Percentiles rank a stretch among this genome's conserved stretches.
Conservation (phyloP, 2,888 invertebrate genomes). For the Cistogaster globosa region DNA sequence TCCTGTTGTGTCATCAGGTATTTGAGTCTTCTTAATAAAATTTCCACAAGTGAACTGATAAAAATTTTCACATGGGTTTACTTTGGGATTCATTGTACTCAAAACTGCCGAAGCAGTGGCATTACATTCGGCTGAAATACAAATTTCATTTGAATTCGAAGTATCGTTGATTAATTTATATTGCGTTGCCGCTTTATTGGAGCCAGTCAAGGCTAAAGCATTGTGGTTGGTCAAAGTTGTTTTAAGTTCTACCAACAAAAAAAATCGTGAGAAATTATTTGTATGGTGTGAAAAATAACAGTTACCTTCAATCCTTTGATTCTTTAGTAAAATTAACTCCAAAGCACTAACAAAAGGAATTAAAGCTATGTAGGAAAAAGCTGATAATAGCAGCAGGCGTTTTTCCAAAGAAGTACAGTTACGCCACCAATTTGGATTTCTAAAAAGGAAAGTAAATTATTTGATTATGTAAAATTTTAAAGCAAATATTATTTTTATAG, state of each 20-base stretch:
- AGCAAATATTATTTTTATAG: too few relatives aligned
- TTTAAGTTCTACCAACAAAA: constrained; percentile 69
- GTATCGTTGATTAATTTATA: constrained; percentile 70
- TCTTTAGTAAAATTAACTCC: constrained; percentile 84
- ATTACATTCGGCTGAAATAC: constrained; percentile 90
- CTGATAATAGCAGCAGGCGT: constrained; percentile 86
- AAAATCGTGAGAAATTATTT: not conserved
- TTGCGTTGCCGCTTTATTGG: constrained; percentile 75
- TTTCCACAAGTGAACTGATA: constrained; percentile 90
- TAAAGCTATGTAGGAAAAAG: constrained; percentile 85
- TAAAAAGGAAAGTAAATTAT: constrained; percentile 79
- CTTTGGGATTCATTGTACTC: constrained; percentile 86
- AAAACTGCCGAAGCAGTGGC: constrained; percentile 88
- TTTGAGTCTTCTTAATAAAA: constrained; percentile 87
- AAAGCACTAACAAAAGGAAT: constrained; percentile 86
- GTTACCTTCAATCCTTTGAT: constrained; percentile 78
- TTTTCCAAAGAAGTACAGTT: constrained; percentile 89
- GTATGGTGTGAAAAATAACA: not conserved
- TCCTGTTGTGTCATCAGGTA: constrained; percentile 87
- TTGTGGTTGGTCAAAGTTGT: constrained; percentile 63
- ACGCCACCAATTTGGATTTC: constrained; percentile 93
- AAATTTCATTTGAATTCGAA: constrained; percentile 83
- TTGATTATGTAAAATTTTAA: too few relatives aligned
- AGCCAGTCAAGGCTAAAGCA: constrained; percentile 77
- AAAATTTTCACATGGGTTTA: constrained; percentile 91